phyloP scores from a whole-genome alignment of 2,113 vertebrate species.

The Lipophrys pholis region DNA sequence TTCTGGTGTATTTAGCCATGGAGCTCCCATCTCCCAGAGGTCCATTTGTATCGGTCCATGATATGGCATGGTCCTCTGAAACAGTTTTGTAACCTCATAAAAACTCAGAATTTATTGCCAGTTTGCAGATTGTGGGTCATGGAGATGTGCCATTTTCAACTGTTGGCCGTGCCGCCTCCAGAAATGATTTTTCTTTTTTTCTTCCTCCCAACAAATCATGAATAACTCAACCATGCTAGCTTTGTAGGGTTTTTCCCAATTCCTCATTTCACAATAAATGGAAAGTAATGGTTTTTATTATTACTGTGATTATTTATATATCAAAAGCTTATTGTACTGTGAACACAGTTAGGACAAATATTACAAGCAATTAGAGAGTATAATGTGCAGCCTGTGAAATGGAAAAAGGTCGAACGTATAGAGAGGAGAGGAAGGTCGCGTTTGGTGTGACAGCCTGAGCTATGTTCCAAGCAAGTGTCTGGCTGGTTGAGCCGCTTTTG shows the following conservation, averaged over 20 bases:
- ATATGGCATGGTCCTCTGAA: constrained; percentile 33
- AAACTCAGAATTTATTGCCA: constrained; percentile 31
- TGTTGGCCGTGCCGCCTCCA: constrained; percentile 6
- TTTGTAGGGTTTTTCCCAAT: constrained; percentile 37
- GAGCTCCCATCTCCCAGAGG: constrained; percentile 41
- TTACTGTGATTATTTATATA: constrained; percentile 11
- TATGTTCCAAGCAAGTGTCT: constrained; percentile 4
- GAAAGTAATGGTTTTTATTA: constrained; percentile 44
- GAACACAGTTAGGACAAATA: background rate
- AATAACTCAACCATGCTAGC: constrained; percentile 34
- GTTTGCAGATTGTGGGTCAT: constrained; percentile 29
- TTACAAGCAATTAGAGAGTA: background rate
- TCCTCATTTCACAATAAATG: constrained; percentile 68
- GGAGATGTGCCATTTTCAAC: constrained; percentile 39
- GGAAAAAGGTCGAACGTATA: constrained; percentile 13
- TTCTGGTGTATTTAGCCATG: constrained; percentile 35
- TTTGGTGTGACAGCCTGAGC: constrained; percentile 23
- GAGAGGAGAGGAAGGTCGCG: background rate
- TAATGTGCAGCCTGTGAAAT: background rate
- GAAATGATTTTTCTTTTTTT: constrained; percentile 16
- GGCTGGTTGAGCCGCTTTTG: constrained; percentile 27
- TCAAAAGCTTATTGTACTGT: background rate
- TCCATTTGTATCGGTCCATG: constrained; percentile 27
- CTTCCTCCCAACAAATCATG: constrained; percentile 17
- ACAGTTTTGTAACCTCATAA: constrained; percentile 36